Base-by-base conservation (phyloP, 2,113 vertebrate genomes). In the Lanius collurio region DNA sequence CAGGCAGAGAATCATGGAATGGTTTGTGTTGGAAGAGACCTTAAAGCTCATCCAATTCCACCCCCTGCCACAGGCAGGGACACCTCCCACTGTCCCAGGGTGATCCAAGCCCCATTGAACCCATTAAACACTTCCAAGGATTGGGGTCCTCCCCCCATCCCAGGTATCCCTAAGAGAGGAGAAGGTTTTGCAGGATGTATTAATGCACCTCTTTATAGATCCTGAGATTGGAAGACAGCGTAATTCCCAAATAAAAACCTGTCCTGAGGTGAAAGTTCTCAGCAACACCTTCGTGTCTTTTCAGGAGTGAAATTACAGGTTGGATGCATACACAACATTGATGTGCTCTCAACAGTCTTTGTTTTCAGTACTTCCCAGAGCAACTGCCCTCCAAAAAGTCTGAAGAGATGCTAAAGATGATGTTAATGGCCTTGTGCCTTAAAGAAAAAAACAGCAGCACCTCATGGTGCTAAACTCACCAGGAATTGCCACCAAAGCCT, bases 281-380 rank as follows among this genome's bases (percentile, higher is more conserved):
- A 69, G 20, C 3, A 53, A 41, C 24, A 22, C 11, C n/a, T 44
- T 3, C 8, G 17, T 8, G 13, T 28, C 30, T 26, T 20, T 57
- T 76, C 50, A 70, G 37, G 15, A 64, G 33, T 4, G 20, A 52
- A n/a, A 17, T 5, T 12, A 9, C 19, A 44, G 44, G 21, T 3
- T 73, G 31, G 17, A 22, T 35, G 18, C 30, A 75, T 4, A 41
- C 7, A 39, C 9, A 42, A 33, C 52, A 49, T 7, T 1, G 10
- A 8, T 22, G 15, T 7, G 23, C 7, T 44, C 16, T 78, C 42
- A 15, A 15, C 0, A 6, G 1, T 5, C 35, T 6, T 3, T 35
- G 9, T 13, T 70, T 71, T 24, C 50, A 64, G 11, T 16, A 27
- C n/a, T 23, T 30, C 20, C 46, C 55, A 62, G 4, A 74, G 50